Evolutionary conservation across 2,113 vertebrate species (phyloP).

Genomic region (Oceanites oceanicus): DNA sequence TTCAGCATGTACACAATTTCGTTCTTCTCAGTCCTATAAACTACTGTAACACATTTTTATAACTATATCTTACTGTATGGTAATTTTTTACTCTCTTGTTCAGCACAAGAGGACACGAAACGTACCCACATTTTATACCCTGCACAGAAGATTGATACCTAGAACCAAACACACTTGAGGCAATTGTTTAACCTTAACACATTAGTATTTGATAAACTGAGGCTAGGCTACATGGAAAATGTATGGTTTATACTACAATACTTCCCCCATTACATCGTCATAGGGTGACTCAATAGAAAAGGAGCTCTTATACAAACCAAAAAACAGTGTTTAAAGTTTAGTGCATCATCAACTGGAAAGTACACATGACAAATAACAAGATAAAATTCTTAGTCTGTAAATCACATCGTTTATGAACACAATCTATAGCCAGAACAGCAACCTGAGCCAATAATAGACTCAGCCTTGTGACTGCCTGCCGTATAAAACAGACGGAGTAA

Average conservation of each 20-base stretch:
- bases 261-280: background rate
- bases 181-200: background rate
- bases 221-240: background rate
- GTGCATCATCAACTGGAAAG: background rate
- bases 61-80: background rate
- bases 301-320: background rate
- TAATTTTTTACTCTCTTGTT: background rate
- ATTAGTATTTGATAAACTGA: background rate
- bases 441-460: background rate
- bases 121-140: rapidly evolving
- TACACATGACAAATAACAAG: background rate
- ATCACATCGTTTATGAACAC: background rate
- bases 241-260: background rate
- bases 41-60: background rate
- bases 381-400: slow-evolving; percentile 9
- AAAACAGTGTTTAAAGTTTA: background rate
- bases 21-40: background rate
- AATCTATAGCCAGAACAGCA: background rate
- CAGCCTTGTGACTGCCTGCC: background rate
- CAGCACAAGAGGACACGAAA: background rate
- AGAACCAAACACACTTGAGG: background rate
- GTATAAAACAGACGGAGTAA: background rate
- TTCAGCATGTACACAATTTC: background rate
- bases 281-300: background rate
- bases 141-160: background rate